phyloP scores from a whole-genome alignment of 2,113 vertebrate species.

The Ophthalmolycus amberensis region DNA sequence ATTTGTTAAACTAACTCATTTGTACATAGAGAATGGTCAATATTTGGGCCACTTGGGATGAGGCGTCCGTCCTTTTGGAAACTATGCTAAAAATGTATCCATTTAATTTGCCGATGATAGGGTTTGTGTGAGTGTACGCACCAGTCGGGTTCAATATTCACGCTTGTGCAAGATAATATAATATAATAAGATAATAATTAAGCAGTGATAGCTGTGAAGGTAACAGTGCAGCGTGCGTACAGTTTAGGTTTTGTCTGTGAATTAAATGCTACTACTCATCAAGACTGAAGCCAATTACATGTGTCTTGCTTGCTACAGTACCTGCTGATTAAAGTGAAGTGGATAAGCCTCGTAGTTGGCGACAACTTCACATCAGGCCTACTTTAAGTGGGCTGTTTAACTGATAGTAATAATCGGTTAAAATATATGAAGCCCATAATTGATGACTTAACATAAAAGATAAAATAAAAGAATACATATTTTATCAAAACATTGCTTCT shows the following conservation, averaged over 20 bases:
- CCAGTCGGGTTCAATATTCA: constrained; percentile 15
- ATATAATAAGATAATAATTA: too few species aligned
- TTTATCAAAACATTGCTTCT: not conserved
- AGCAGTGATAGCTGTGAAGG: not conserved
- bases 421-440: not conserved
- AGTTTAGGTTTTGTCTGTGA: not conserved
- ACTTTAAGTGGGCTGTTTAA: not conserved
- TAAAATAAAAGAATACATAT: not conserved
- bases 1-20: constrained; percentile 37
- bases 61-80: constrained; percentile 28
- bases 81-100: not conserved
- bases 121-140: not conserved
- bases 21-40: constrained; percentile 18
- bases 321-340: not conserved
- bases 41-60: constrained; percentile 18
- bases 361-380: not conserved
- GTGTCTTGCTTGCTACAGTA: not conserved
- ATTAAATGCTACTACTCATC: not conserved
- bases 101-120: not conserved
- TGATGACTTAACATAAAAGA: not conserved
- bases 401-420: not conserved
- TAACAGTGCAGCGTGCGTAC: not conserved
- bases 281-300: not conserved
- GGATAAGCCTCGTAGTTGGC: not conserved
- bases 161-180: not conserved